Evolutionary conservation across 2,797 vertebrate genomes (phyloP).

Genomic region (Clamator glandarius): DNA sequence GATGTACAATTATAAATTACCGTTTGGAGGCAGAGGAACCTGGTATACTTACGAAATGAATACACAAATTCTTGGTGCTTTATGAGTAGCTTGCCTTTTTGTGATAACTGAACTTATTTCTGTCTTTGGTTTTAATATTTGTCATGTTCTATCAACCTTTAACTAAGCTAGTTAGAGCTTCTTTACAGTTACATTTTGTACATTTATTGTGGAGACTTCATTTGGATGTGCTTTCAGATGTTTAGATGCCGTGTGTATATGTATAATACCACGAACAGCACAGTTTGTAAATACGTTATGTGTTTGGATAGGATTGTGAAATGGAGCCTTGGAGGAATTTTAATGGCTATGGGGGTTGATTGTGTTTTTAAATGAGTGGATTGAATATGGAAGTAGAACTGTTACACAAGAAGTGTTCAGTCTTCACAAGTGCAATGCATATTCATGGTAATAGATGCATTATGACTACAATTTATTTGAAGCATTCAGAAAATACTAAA

Average conservation of each 20-base stretch:
- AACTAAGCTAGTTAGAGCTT: neutral
- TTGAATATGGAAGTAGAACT: neutral
- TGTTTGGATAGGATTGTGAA: neutral
- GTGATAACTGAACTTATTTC: neutral
- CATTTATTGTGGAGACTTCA: neutral
- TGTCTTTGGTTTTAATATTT: conserved; percentile 1
- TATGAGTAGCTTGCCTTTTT: neutral
- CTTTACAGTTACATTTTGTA: neutral
- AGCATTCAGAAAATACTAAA: neutral
- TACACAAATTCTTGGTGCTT: neutral
- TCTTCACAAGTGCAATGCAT: neutral
- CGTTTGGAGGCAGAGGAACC: neutral
- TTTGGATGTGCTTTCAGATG: neutral
- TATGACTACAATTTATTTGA: neutral
- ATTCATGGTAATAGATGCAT: neutral
- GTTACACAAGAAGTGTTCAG: neutral
- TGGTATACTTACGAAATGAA: conserved; percentile 25
- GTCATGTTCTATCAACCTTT: neutral
- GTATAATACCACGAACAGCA: neutral
- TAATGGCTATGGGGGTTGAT: neutral
- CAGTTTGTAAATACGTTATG: neutral
- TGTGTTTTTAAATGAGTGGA: neutral
- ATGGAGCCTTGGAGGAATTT: neutral
- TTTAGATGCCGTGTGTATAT: neutral
- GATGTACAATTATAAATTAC: neutral